A percentile compares a stretch with the other conserved stretches of the same genome.
phyloP scores from a whole-genome alignment of 2,113 vertebrate species.

The Gadus macrocephalus region DNA sequence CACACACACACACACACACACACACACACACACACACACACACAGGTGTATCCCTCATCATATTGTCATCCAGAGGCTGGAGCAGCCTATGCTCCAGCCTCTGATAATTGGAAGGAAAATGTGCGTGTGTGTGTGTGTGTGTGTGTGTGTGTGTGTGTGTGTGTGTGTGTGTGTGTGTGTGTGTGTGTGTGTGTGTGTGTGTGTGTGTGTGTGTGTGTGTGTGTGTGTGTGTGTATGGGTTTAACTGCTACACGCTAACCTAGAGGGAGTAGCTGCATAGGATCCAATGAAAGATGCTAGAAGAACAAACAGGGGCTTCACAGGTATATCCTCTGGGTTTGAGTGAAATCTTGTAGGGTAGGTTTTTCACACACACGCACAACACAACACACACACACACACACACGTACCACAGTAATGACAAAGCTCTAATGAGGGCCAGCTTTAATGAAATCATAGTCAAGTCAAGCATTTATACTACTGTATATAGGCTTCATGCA shows the following conservation, averaged over 20 bases:
- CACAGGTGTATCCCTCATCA: conserved; percentile 32
- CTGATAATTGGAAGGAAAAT: conserved; percentile 9
- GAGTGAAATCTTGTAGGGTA: conserved; percentile 9
- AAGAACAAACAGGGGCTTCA: conserved; percentile 47
- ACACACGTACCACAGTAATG: too few species aligned
- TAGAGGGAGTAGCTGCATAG: conserved; percentile 40
- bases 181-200: conserved; percentile 1
- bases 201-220: not conserved
- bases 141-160: conserved; percentile 6
- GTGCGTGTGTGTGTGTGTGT: conserved; percentile 6
- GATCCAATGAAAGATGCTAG: conserved; percentile 30
- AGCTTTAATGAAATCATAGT: too few species aligned
- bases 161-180: not conserved
- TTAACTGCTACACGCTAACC: conserved; percentile 51
- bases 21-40: conserved; percentile 3
- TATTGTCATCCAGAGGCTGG: conserved; percentile 27
- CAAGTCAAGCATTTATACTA: too few species aligned
- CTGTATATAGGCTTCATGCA: too few species aligned
- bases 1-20: not conserved
- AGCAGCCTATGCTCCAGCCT: conserved; percentile 18
- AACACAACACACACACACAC: too few species aligned
- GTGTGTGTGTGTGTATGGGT: conserved; percentile 14
- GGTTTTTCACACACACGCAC: not conserved
- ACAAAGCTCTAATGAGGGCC: too few species aligned
- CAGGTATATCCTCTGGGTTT: conserved; percentile 42